Conservation (phyloP, 2,797 vertebrate species). For the Myotis findleyi region DNA sequence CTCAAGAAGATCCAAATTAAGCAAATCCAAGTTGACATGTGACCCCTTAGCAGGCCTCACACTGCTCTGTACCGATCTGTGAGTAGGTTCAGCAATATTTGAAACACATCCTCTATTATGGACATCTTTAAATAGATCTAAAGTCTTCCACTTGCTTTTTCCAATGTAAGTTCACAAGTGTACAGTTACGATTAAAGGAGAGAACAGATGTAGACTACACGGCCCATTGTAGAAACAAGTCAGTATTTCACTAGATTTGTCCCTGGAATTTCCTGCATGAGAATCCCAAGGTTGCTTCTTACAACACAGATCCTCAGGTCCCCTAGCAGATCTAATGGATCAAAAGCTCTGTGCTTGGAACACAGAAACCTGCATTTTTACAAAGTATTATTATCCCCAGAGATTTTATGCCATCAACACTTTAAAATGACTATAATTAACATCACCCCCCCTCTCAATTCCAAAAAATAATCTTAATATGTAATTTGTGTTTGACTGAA, state of each 20-base stretch:
- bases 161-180: neutral
- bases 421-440: neutral
- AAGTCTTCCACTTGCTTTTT: neutral
- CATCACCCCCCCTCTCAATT: neutral
- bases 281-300: neutral
- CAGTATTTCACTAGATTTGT: neutral
- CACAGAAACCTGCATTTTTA: neutral
- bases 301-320: accelerated
- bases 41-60: neutral
- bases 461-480: neutral
- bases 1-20: neutral
- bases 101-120: neutral
- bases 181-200: neutral
- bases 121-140: neutral
- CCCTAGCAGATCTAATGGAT: neutral
- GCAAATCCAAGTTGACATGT: neutral
- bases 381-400: neutral
- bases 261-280: neutral
- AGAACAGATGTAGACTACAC: neutral
- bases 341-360: neutral
- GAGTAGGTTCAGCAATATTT: neutral
- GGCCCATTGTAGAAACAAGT: neutral
- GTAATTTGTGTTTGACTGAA: neutral
- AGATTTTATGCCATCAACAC: neutral
- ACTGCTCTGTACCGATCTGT: too few relatives aligned